A percentile compares a stretch with the other conserved stretches of the same genome.
Conservation (phyloP, 2,113 vertebrate species). For the Nicator chloris region DNA sequence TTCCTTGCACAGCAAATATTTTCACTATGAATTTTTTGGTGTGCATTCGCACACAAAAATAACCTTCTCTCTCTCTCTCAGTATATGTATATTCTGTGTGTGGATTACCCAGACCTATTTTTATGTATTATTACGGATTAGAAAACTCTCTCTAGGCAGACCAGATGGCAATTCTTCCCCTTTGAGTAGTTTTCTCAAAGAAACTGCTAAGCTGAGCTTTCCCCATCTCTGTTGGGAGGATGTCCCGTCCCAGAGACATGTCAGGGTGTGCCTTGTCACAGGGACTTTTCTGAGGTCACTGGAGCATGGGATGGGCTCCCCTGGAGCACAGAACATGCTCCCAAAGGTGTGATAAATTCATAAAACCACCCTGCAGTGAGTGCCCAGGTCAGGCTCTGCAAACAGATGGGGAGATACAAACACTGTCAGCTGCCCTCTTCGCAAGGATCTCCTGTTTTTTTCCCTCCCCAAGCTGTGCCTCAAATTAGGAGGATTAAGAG, state of each 20-base stretch:
- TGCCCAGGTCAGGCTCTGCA: neutral
- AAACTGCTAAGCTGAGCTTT: neutral
- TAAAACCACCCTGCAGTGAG: neutral
- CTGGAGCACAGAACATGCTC: neutral
- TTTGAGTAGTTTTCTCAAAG: neutral
- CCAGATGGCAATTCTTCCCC: neutral
- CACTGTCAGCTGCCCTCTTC: neutral
- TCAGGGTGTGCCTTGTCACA: neutral
- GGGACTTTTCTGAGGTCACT: neutral
- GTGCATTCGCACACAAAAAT: neutral
- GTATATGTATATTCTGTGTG: neutral
- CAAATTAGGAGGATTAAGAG: constrained; percentile 6
- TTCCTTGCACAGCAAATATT: neutral
- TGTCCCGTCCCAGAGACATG: fast-evolving
- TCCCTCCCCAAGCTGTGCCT: neutral
- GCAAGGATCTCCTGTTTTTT: neutral
- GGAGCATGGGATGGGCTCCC: fast-evolving
- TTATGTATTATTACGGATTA: neutral
- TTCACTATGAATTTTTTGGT: neutral
- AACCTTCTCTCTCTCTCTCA: neutral
- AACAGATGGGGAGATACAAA: neutral
- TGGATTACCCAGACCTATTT: neutral
- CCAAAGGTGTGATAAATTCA: neutral
- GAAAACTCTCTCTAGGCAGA: neutral
- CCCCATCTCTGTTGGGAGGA: fast-evolving